phyloP scores from a whole-genome alignment of 2,888 invertebrate genomes.

The Polymixis flavicincta region DNA sequence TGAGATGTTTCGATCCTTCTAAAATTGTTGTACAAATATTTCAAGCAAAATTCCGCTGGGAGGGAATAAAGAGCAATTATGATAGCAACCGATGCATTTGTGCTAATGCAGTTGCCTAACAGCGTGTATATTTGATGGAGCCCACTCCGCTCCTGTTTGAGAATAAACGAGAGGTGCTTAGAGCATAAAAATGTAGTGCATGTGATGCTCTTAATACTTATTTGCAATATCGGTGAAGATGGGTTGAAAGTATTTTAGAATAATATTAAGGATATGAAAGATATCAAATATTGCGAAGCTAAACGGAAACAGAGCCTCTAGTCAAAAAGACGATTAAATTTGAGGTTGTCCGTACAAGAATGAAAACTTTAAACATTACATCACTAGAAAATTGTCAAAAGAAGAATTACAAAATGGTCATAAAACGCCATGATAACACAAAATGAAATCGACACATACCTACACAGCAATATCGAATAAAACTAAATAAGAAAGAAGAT shows the following conservation, averaged over 20 bases:
- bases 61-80: slow-evolving; percentile 55
- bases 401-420: too few species aligned
- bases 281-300: not conserved
- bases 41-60: slow-evolving; percentile 36
- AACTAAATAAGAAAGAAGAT: not conserved
- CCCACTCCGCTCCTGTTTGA: slow-evolving; percentile 45
- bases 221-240: slow-evolving; percentile 10
- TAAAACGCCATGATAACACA: not conserved
- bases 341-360: not conserved
- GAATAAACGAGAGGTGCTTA: slow-evolving; percentile 37
- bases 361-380: not conserved
- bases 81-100: slow-evolving; percentile 54
- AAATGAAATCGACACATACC: too few species aligned
- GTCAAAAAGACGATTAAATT: not conserved
- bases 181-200: slow-evolving; percentile 38
- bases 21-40: slow-evolving; percentile 33
- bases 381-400: not conserved
- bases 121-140: slow-evolving; percentile 62
- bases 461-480: not conserved
- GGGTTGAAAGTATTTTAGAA: slow-evolving; percentile 7
- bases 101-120: slow-evolving; percentile 66
- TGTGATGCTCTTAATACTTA: slow-evolving; percentile 25
- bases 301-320: not conserved
- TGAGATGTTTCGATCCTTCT: not conserved
- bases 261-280: not conserved